Evolutionary conservation across 2,797 vertebrate species (phyloP), one percentile per base, ranked within the genome.

Genomic region (Esox lucius): DNA sequence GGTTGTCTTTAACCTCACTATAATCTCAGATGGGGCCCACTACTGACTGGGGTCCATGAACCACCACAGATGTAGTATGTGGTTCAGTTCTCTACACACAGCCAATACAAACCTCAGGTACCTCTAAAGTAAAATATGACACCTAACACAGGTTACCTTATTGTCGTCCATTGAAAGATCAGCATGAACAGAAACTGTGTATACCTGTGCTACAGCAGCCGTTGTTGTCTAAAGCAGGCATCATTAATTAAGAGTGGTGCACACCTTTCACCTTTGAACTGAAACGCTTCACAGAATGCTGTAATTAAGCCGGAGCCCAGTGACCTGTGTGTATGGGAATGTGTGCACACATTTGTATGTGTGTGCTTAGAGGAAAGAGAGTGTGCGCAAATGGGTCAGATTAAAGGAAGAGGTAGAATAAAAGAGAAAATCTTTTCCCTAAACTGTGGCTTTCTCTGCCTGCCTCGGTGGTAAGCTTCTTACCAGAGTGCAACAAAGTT

Each of bases 251-350:
- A 17, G 39, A 22, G 46, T 17, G 42, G 56, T 56, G 59, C 70
- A 71, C 28, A 72, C 19, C 31, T n/a, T 56, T 35, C 7, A 33
- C 73, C 26, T 69, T 16, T 74, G 5, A 79, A 65, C 28, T 78
- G 70, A 74, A 72, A 70, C 13, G 17, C 77, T 73, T 65, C 26
- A 72, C 22, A 73, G 46, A 81, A 67, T 69, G 65, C 72, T 78
- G 19, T 8, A 33, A 74, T 53, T 51, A 78, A 83, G 71, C 75
- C 59, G 35, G 35, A 39, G 35, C 35, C 35, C 35, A 39, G 2
- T 2, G 35, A 8, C 49, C 72, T 53, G 28, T 53, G 71, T 69
- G 51, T 59, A 67, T 68, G 22, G 8, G 49, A 62, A 35, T 26
- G 33, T 72, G 33, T 67, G 64, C 49, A 28, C 66, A 64, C 65